Evolutionary conservation across 2,888 invertebrate genomes (phyloP), one percentile per base, ranked within the genome.

Genomic region (Pantelozetes paolii): DNA sequence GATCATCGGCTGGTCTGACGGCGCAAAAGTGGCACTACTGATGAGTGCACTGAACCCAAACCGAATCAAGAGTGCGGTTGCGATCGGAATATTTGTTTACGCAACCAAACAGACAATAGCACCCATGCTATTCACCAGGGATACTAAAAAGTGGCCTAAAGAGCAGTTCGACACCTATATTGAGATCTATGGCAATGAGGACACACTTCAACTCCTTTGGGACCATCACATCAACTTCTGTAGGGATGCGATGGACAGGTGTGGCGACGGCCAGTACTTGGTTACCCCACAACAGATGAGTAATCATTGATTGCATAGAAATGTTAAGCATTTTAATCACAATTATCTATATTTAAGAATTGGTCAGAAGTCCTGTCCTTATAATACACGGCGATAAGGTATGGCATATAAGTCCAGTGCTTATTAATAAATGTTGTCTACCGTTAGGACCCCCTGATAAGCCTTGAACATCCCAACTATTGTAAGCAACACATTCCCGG

Each of bases 1-100:
- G 13, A 69, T 74, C 8, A 45, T 74, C 28, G 74, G 74, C 13
- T 74, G 74, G 74, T 70, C 70, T 2, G 74, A 74, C 42, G 74
- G 74, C 18, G 74, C 74, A 26, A 74, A 74, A 54, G 57, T 70
- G 23, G 74, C 74, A 3, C 42, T 70, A 26, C 11, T 74, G 2
- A 26, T 70, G 36, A 23, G 20, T 23, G 13, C 13, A n/a, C 3
- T 32, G 32, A 32, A 30, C 42, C 67, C 67, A 23, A n/a, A 18
- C 13, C 20, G 42, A 23, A 20, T 67, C 15, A 67, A 40, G 15
- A 20, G 67, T 23, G 36, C 23, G 1, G 42, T 67, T 9, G 5
- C 40, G 0, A 20, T 36, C 11, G 67, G 67, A 1, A 67, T 67
- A 20, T 36, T 67, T 23, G 42, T 40, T 23, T 67, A 36, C 40